Conservation (phyloP, 2,113 vertebrate species). For the Carettochelys insculpta region DNA sequence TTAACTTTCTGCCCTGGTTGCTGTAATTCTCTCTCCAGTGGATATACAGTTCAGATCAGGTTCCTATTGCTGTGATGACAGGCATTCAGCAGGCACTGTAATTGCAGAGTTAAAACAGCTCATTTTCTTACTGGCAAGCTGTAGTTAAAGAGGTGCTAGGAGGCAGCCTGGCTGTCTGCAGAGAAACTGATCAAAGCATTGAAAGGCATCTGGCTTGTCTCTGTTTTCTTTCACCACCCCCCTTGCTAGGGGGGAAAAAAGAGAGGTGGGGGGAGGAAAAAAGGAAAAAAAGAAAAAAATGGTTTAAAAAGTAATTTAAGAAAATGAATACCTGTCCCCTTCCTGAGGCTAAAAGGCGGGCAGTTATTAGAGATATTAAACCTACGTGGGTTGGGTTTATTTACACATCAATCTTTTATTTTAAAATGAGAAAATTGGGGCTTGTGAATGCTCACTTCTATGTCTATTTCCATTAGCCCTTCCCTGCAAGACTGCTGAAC, state of each 20-base stretch:
- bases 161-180: conserved; percentile 88
- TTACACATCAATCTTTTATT: conserved; percentile 30
- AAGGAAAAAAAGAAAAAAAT: conserved; percentile 59
- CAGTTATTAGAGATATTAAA: conserved; percentile 66
- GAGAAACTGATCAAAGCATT: conserved; percentile 84
- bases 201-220: conserved; percentile 86
- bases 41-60: conserved; percentile 77
- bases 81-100: conserved; percentile 83
- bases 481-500: background rate
- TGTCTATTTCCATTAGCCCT: conserved; percentile 57
- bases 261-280: background rate
- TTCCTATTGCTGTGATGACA: conserved; percentile 84
- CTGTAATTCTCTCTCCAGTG: conserved; percentile 78
- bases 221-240: conserved; percentile 82
- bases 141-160: conserved; percentile 83
- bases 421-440: conserved; percentile 63
- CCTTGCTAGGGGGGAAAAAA: conserved; percentile 53
- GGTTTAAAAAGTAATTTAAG: conserved; percentile 83
- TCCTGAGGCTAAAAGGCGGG: conserved; percentile 74
- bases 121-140: conserved; percentile 84
- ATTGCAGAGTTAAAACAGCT: conserved; percentile 83
- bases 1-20: conserved; percentile 76
- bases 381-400: conserved; percentile 17
- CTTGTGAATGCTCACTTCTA: conserved; percentile 41
- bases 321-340: conserved; percentile 82